Percentiles rank a stretch among this genome's conserved stretches.
These are phyloP conservation scores for Catharus fuscescens DNA, from an alignment of 2,113 vertebrate genomes.

Conservation along the genomic window DNA sequence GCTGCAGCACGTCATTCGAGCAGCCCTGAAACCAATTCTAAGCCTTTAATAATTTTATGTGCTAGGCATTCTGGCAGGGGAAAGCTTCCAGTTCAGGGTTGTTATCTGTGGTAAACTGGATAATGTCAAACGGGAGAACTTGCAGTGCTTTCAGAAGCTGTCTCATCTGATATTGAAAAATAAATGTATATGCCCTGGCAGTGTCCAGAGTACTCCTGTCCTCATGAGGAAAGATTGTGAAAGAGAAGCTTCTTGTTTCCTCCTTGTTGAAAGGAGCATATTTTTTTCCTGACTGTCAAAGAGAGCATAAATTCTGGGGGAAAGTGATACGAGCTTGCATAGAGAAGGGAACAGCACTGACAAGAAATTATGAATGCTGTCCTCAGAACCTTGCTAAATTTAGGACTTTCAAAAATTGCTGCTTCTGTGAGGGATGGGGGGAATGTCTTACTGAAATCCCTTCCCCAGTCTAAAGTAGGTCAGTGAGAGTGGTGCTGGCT, in stretches of 20 bases:
- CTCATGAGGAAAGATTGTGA: neutral
- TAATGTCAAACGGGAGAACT: neutral
- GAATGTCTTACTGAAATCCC: neutral
- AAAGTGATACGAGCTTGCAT: neutral
- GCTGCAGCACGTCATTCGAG: constrained; percentile 10
- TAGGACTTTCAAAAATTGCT: constrained; percentile 9
- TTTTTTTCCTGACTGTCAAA: neutral
- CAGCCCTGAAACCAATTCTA: constrained; percentile 20
- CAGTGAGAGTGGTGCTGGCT: neutral
- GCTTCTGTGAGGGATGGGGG: neutral
- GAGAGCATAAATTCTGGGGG: neutral
- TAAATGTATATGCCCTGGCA: neutral
- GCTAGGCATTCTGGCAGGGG: constrained; percentile 24
- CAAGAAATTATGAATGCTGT: constrained; percentile 2
- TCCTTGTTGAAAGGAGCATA: neutral
- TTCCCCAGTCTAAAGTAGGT: constrained; percentile 15
- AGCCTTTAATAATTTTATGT: constrained; percentile 37
- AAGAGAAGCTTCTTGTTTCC: neutral
- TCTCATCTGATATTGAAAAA: constrained; percentile 44
- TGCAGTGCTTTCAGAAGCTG: constrained; percentile 31
- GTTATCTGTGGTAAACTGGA: constrained; percentile 58
- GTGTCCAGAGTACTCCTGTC: constrained; percentile 14
- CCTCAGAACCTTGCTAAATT: neutral
- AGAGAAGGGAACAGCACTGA: neutral
- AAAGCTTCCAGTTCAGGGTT: constrained; percentile 37